Evolutionary conservation across 2,797 vertebrate genomes (phyloP).

Genomic region (Rhabdomys pumilio): DNA sequence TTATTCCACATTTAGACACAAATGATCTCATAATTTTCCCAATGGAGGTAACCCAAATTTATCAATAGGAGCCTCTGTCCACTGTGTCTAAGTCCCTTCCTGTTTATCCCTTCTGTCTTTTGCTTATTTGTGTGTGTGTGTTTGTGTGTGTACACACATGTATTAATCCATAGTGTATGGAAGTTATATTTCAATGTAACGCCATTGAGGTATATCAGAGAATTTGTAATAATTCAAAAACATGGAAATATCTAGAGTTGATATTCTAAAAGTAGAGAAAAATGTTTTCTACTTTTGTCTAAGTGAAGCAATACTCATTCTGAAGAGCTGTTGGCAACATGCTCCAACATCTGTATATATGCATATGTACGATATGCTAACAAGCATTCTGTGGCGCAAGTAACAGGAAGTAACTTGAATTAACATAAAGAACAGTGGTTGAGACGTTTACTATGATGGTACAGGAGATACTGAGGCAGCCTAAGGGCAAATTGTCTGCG

Average conservation of each 20-base stretch:
- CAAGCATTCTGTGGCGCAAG: slow-evolving; percentile 40
- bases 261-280: slow-evolving; percentile 30
- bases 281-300: slow-evolving; percentile 11
- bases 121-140: not conserved
- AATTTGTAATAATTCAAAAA: slow-evolving; percentile 55
- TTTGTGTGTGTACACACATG: not conserved
- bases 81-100: slow-evolving; percentile 21
- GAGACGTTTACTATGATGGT: not conserved
- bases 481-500: not conserved
- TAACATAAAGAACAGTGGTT: slow-evolving; percentile 14
- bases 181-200: slow-evolving; percentile 50
- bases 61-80: slow-evolving; percentile 64
- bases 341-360: slow-evolving; percentile 37
- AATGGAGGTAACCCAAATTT: slow-evolving; percentile 46
- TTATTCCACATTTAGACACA: slow-evolving; percentile 57
- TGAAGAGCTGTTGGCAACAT: slow-evolving; percentile 3
- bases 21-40: slow-evolving; percentile 66
- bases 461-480: not conserved
- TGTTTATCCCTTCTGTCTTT: slow-evolving; percentile 16
- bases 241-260: slow-evolving; percentile 46
- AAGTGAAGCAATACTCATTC: slow-evolving; percentile 54
- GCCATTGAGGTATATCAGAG: not conserved
- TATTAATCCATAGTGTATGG: not conserved
- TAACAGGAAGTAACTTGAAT: slow-evolving; percentile 60
- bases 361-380: not conserved